These are phyloP conservation scores for Drosophila kohkoa DNA, from an alignment of 1,140 invertebrate species.

Conservation along the genomic window DNA sequence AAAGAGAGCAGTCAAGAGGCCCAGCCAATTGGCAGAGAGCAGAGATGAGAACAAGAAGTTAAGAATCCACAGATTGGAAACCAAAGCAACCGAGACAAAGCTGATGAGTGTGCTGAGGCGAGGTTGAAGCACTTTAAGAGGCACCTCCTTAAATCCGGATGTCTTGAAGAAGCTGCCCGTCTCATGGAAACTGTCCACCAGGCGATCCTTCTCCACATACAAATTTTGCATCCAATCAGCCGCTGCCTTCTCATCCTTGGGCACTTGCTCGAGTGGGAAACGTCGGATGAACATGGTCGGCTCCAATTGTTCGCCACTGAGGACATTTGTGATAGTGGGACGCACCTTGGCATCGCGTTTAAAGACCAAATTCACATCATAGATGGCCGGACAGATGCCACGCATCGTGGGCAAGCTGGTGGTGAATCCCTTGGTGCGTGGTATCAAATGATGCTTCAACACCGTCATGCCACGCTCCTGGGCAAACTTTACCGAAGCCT, in stretches of 20 bases:
- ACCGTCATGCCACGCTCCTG: constrained; percentile 92
- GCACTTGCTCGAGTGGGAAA: constrained; percentile 92
- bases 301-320: constrained; percentile 90
- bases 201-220: constrained; percentile 88
- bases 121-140: constrained; percentile 86
- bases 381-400: constrained; percentile 92
- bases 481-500: constrained; percentile 94
- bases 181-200: constrained; percentile 92
- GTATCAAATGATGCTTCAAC: constrained; percentile 95
- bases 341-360: constrained; percentile 87
- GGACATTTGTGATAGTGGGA: constrained; percentile 92
- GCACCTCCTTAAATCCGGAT: constrained; percentile 88
- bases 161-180: constrained; percentile 93
- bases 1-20: constrained; percentile 88
- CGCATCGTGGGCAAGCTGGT: constrained; percentile 90
- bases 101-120: constrained; percentile 90
- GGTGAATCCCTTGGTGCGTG: constrained; percentile 96
- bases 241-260: constrained; percentile 91
- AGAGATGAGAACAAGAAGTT: constrained; percentile 90
- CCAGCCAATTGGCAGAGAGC: constrained; percentile 89
- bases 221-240: constrained; percentile 92
- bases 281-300: constrained; percentile 93
- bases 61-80: constrained; percentile 89
- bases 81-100: constrained; percentile 88
- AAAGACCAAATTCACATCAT: constrained; percentile 93